Evolutionary conservation across 2,888 invertebrate species (phyloP), one percentile per base, ranked within the genome.

Genomic region (Troides helena): DNA sequence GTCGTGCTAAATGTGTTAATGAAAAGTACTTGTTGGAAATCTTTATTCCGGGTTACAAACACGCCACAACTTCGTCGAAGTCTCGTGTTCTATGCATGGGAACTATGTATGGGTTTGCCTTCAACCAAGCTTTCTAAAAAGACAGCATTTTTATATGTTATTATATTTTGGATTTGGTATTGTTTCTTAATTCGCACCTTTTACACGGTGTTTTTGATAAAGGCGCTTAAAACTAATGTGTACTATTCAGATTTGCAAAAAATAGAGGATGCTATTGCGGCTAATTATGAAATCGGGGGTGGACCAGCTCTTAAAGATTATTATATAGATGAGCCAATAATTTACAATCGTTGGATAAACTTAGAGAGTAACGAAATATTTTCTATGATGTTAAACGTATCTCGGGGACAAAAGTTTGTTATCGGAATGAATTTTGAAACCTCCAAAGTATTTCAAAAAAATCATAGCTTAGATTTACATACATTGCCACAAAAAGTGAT

Each of bases 171-270:
- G 90, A 82, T 88, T 36, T 86, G 84, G 85, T 90, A 87, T 68
- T 85, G 86, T 76, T 82, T 86, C 72, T 74, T 90, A 50, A 76
- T 90, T n/a, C 81, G 91, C 74, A 90, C 87, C 0, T 80, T 85
- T 65, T 91, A 90, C 71, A 89, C 90, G 76, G 87, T 86, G 0
- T 83, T 83, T 68, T 80, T 90, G 3, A 89, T 91, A 68, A 81
- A 80, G 72, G 85, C 84, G 1, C 77, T 91, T 57, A 87, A 88
- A 77, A 83, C 83, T 3, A 82, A 83, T 63, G 80, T 83, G 69
- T 85, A 85, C 66, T 81, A 77, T 66, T 69, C 75, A 46, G 81
- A 85, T 39, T 76, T 90, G 62, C 72, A 80, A 25, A 81, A 80
- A 30, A 80, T 90, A 65, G 83, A 89, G 62, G 88, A 89, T 56